Conservation (phyloP, 2,797 vertebrate genomes). For the Chiloscyllium punctatum region DNA sequence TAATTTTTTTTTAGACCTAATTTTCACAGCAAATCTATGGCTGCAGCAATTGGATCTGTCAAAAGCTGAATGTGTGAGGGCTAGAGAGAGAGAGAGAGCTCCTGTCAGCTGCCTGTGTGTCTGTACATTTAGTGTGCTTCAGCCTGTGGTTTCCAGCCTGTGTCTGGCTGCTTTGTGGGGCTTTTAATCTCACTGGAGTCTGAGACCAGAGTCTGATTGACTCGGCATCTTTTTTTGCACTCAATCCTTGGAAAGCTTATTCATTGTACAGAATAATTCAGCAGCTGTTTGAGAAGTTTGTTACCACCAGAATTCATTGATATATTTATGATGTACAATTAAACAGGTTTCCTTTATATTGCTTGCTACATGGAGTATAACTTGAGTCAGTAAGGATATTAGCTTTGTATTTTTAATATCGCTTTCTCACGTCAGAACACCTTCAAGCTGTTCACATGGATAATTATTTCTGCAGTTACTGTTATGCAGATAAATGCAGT, state of each 20-base stretch:
- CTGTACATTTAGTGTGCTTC: constrained; percentile 1
- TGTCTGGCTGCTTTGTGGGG: not conserved
- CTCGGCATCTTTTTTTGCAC: not conserved
- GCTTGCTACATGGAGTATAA: not conserved
- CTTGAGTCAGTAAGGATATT: not conserved
- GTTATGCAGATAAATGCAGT: not conserved
- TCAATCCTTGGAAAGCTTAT: not conserved
- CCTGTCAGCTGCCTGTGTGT: not conserved
- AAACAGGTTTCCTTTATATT: not conserved
- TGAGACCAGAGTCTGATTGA: not conserved
- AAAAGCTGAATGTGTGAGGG: not conserved
- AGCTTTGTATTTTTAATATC: not conserved
- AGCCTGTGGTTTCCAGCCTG: not conserved
- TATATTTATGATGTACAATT: not conserved
- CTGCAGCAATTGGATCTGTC: not conserved
- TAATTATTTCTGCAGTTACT: not conserved
- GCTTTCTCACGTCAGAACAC: not conserved
- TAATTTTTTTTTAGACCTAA: not conserved
- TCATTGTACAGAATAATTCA: not conserved
- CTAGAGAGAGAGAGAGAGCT: not conserved
- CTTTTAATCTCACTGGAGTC: not conserved
- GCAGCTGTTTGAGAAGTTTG: not conserved
- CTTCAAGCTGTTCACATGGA: not conserved
- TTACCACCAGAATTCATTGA: constrained; percentile 4
- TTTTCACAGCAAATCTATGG: not conserved